These are phyloP conservation scores for Phortica variegata DNA, from an alignment of 1,140 invertebrate genomes.

Conservation along the genomic window DNA sequence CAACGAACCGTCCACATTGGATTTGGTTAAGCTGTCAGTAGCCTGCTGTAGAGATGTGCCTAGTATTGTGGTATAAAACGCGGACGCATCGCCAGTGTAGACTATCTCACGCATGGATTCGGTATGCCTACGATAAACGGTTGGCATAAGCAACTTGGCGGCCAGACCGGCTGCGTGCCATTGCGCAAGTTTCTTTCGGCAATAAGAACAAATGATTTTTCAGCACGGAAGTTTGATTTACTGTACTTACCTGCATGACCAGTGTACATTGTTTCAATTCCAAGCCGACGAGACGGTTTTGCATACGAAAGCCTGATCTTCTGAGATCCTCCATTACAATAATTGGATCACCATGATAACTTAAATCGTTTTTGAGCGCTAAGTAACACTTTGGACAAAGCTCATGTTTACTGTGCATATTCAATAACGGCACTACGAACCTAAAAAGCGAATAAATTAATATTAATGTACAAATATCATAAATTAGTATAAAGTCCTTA, in stretches of 20 bases:
- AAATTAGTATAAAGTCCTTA: too few relatives aligned
- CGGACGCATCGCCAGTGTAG: conserved; percentile 41
- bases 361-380: conserved; percentile 34
- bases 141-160: conserved; percentile 33
- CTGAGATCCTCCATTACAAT: conserved; percentile 50
- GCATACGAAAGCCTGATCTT: conserved; percentile 39
- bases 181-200: conserved; percentile 44
- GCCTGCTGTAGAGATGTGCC: conserved; percentile 48
- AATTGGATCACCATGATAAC: conserved; percentile 32
- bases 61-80: conserved; percentile 44
- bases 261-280: conserved; percentile 42
- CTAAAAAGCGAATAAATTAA: too few relatives aligned
- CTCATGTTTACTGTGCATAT: conserved; percentile 29
- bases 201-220: not conserved
- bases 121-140: conserved; percentile 21
- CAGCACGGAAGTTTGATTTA: not conserved
- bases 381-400: conserved; percentile 47
- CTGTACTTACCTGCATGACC: conserved; percentile 44
- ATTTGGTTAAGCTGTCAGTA: conserved; percentile 35
- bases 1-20: conserved; percentile 40
- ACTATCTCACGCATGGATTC: conserved; percentile 43
- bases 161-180: conserved; percentile 47
- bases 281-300: conserved; percentile 36
- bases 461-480: too few relatives aligned
- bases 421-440: conserved; percentile 39